Conservation (phyloP, 2,888 invertebrate genomes). For the Pristionchus exspectatus region DNA sequence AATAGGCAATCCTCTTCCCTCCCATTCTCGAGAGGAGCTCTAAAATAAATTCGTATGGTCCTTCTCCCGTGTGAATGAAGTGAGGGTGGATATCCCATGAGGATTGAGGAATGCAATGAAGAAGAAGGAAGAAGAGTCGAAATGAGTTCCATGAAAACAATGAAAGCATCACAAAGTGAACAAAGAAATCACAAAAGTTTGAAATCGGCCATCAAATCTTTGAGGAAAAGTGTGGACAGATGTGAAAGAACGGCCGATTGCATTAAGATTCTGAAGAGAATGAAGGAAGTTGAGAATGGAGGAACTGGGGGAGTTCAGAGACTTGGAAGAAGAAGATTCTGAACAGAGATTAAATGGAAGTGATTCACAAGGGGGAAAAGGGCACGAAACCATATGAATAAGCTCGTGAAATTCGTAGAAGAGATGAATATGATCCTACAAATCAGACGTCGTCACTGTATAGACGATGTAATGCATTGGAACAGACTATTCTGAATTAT, state of each 20-base stretch:
- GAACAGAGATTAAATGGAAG: not conserved
- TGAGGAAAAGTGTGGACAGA: not conserved
- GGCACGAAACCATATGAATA: not conserved
- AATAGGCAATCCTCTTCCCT: slow-evolving; percentile 4
- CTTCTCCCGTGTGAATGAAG: slow-evolving; percentile 32
- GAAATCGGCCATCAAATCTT: slow-evolving; percentile 31
- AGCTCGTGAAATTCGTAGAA: not conserved
- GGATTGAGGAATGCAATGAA: not conserved
- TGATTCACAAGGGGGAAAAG: not conserved
- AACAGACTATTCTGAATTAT: not conserved
- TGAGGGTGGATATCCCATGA: slow-evolving; percentile 35
- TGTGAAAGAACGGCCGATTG: slow-evolving; percentile 21
- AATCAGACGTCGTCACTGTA: not conserved
- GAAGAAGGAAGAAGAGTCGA: not conserved
- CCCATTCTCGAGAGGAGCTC: slow-evolving; percentile 19
- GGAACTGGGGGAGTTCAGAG: not conserved
- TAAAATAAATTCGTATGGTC: slow-evolving; percentile 30
- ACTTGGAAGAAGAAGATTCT: not conserved
- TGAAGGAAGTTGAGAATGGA: not conserved
- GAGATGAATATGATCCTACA: not conserved
- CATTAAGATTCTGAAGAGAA: slow-evolving; percentile 5
- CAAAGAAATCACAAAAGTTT: not conserved
- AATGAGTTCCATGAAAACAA: not conserved
- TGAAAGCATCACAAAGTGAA: not conserved
- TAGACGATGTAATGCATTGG: not conserved